A percentile compares a stretch with the other conserved stretches of the same genome.
Conservation (phyloP, 1,140 invertebrate species). For the Drosophila sturtevanti region DNA sequence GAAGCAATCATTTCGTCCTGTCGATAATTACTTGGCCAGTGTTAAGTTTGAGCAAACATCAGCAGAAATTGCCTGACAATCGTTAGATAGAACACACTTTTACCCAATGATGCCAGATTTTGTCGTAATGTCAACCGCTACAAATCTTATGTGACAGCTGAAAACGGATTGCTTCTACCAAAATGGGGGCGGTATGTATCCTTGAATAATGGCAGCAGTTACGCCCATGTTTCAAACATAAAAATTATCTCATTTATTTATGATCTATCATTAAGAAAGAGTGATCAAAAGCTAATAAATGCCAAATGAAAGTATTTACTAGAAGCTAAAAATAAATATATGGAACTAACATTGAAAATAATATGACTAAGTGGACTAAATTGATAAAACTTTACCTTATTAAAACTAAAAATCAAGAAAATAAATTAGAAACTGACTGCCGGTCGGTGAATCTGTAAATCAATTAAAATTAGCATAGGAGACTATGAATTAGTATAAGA, state of each 20-base stretch:
- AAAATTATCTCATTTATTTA: constrained; percentile 71
- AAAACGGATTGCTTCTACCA: constrained; percentile 7
- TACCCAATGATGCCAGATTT: constrained; percentile 27
- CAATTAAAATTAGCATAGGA: too few species aligned
- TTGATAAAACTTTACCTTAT: too few species aligned
- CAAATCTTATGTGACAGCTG: constrained; percentile 67
- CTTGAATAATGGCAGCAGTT: constrained; percentile 58
- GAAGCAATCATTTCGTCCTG: constrained; percentile 30
- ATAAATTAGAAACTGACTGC: too few species aligned
- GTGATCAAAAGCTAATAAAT: too few species aligned
- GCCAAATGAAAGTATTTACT: too few species aligned
- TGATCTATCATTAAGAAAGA: constrained; percentile 28
- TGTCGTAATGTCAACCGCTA: constrained; percentile 55
- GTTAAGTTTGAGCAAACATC: constrained; percentile 62
- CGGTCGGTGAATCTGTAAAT: too few species aligned
- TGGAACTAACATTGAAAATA: too few species aligned
- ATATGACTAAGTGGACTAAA: too few species aligned
- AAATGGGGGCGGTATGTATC: constrained; percentile 41
- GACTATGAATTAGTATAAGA: too few species aligned
- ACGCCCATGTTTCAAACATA: constrained; percentile 58
- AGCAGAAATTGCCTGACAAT: constrained; percentile 70
- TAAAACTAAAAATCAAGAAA: too few species aligned
- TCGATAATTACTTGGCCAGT: constrained; percentile 77
- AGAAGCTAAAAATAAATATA: too few species aligned
- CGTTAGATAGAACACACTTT: constrained; percentile 20